Percentiles rank a stretch among this genome's conserved stretches.
Conservation (phyloP, 2,797 vertebrate genomes). For the Sternarchorhynchus goeldii region DNA sequence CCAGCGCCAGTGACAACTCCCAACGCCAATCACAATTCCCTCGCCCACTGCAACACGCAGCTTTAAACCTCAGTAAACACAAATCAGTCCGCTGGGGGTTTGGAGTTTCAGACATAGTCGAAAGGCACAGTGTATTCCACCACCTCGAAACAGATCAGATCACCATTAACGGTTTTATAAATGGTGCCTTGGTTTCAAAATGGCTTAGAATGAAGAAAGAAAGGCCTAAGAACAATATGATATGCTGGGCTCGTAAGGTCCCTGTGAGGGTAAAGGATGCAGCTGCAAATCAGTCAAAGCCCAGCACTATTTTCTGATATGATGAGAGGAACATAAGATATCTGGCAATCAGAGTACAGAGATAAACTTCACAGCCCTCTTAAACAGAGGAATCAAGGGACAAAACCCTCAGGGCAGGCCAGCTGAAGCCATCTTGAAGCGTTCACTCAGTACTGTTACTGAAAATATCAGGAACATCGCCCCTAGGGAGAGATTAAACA, state of each 20-base stretch:
- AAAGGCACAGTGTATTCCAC: not conserved
- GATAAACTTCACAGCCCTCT: conserved; percentile 28
- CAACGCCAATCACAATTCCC: not conserved
- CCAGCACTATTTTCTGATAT: not conserved
- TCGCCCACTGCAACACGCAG: not conserved
- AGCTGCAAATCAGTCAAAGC: conserved; percentile 12
- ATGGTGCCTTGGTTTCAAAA: not conserved
- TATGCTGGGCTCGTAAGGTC: too few species aligned
- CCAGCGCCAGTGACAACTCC: not conserved
- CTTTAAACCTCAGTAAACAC: not conserved
- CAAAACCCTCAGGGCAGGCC: conserved; percentile 21
- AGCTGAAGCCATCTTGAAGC: conserved; percentile 27
- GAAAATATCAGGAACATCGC: conserved; percentile 17
- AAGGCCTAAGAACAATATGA: not conserved
- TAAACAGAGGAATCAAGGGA: conserved; percentile 23
- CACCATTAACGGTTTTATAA: not conserved
- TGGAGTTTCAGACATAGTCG: not conserved
- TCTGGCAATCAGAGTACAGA: conserved; percentile 10
- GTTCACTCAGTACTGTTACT: conserved; percentile 13
- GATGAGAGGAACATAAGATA: conserved; percentile 21
- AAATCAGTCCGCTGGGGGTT: not conserved
- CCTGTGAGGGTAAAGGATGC: not conserved
- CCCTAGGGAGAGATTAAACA: conserved; percentile 29
- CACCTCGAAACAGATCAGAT: not conserved
- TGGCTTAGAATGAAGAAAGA: not conserved